Conservation (phyloP, 1,140 invertebrate genomes). For the Octopus bimaculoides region DNA sequence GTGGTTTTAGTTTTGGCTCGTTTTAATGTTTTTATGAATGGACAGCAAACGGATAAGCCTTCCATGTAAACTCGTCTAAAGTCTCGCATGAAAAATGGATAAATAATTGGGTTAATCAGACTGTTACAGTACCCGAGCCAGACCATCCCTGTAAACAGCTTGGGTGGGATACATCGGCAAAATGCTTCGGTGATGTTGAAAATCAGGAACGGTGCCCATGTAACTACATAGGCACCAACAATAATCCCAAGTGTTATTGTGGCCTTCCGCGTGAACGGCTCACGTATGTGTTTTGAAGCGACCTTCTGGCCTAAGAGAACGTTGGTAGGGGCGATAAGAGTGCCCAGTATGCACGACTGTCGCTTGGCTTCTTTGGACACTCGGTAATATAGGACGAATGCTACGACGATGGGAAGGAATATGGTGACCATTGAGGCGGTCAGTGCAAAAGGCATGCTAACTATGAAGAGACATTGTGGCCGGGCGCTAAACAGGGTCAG, state of each 20-base stretch:
- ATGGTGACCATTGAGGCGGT: conserved; percentile 41
- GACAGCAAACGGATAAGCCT: conserved; percentile 32
- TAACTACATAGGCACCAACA: conserved; percentile 81
- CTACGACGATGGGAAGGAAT: conserved; percentile 44
- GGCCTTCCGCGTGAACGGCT: conserved; percentile 48
- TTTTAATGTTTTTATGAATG: conserved; percentile 28
- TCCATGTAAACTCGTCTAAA: conserved; percentile 81
- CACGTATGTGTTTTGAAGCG: conserved; percentile 39
- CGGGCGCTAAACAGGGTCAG: conserved; percentile 34
- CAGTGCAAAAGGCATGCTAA: conserved; percentile 40
- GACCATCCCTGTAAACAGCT: conserved; percentile 40
- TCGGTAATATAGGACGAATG: conserved; percentile 43
- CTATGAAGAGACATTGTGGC: conserved; percentile 43
- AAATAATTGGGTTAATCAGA: conserved; percentile 97
- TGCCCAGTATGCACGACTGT: conserved; percentile 42
- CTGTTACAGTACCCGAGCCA: conserved; percentile 96
- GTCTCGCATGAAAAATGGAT: conserved; percentile 96
- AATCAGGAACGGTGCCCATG: conserved; percentile 97
- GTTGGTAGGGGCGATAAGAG: conserved; percentile 38
- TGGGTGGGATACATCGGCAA: conserved; percentile 64
- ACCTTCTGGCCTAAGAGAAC: conserved; percentile 43
- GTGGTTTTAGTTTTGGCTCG: conserved; percentile 19
- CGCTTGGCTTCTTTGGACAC: conserved; percentile 48
- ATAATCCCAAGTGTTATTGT: conserved; percentile 52
- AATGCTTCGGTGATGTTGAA: conserved; percentile 92